Base-by-base conservation (phyloP, 2,797 vertebrate genomes). In the Acipenser oxyrinchus region DNA sequence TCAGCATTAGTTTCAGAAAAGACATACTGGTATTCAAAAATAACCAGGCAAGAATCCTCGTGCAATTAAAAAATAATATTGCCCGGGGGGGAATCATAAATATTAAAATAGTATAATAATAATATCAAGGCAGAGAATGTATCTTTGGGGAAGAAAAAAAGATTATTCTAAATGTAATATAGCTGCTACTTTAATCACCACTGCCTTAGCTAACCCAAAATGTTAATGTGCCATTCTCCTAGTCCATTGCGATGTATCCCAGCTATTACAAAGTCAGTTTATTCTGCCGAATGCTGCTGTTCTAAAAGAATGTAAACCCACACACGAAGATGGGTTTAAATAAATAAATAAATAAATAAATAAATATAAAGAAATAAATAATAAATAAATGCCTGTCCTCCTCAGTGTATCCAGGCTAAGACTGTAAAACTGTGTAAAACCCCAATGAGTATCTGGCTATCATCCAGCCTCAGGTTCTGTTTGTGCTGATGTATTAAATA, bases 61-160 rank as follows among this genome's bases (percentile, higher is more conserved):
- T 62, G 66, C 75, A 79, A 81, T 81, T 81, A 80, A 83, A 79
- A 79, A 74, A 74, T 67, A 64, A 70, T 68, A 69, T 62, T 73
- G 62, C 65, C 70, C 74, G 61, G 71, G 77, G 68, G 71, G 73
- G 70, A 76, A 62, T 71, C 72, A 68, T 69, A 12, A 69, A 69
- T 48, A 50, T 55, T 72, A 61, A 63, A 74, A 71, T 72, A 77
- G 71, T 70, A 77, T 72, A n/a, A n/a, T n/a, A n/a, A n/a, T 75
- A 72, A 69, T 77, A 79, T 81, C 60, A 69, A 60, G 70, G 50
- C 13, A 10, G 51, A 65, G 53, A 70, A 71, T 70, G 60, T 63
- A 73, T 77, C 70, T 66, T 62, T 62, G 15, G 48, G 62, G 11
- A 12, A 7, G 13, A 23, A n/a, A 62, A 12, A 49, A n/a, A n/a